Percentiles rank a stretch among this genome's conserved stretches.
Conservation (phyloP, 92 coral and sea anemone species). For the Epizoanthus rinbou region DNA sequence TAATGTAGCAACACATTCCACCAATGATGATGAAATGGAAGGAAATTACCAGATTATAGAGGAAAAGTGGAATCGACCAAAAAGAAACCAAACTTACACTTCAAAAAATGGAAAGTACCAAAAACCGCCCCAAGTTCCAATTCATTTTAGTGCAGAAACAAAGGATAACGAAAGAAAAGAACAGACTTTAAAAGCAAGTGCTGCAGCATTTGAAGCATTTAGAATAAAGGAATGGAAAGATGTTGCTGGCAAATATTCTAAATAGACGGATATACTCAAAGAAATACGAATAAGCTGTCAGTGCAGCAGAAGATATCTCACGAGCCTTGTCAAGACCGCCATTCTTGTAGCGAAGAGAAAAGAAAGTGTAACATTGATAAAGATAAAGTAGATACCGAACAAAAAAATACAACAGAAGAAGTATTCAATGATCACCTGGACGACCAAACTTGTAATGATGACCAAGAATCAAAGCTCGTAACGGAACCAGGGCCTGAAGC, state of each 20-base stretch:
- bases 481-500: background rate
- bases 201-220: constrained; percentile 4
- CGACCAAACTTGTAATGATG: too few species aligned
- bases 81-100: background rate
- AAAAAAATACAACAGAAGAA: too few species aligned
- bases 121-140: background rate
- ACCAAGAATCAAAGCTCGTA: background rate
- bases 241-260: background rate
- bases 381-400: too few species aligned
- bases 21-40: background rate
- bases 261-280: background rate
- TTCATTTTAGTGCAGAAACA: background rate
- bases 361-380: too few species aligned
- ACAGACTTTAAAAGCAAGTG: background rate
- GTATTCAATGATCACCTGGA: too few species aligned
- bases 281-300: background rate
- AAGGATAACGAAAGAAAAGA: background rate
- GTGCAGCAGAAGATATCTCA: background rate
- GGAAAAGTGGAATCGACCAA: background rate
- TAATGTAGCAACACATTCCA: background rate
- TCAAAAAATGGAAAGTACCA: background rate
- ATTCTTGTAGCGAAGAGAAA: too few species aligned
- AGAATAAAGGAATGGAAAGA: background rate
- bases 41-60: background rate
- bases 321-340: background rate